A percentile compares a stretch with the other conserved stretches of the same genome.
Evolutionary conservation across 2,113 vertebrate genomes (phyloP).

Genomic region (Gopherus evgoodei): DNA sequence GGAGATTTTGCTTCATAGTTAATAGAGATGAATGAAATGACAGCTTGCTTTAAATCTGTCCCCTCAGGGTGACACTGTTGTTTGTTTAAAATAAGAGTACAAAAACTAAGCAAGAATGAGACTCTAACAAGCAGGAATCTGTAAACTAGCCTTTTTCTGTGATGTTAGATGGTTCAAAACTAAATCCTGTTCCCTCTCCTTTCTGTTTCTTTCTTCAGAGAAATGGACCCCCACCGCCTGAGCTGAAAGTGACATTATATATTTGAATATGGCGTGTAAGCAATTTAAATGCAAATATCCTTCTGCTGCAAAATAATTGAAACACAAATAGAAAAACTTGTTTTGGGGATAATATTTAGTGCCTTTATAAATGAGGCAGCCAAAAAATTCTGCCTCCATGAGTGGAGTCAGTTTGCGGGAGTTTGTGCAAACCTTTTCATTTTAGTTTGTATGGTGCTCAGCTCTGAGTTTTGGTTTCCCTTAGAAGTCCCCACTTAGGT

Average conservation of each 20-base stretch:
- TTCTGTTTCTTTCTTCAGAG: not conserved
- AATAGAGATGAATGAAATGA: not conserved
- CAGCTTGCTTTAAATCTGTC: not conserved
- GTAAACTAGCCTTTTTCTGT: not conserved
- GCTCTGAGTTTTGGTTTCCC: not conserved
- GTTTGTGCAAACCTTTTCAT: not conserved
- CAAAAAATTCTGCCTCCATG: not conserved
- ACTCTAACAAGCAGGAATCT: slow-evolving; percentile 54
- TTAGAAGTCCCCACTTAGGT: not conserved
- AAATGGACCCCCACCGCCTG: not conserved
- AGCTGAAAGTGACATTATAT: slow-evolving; percentile 51
- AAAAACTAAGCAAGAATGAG: not conserved
- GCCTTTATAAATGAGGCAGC: not conserved
- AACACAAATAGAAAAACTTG: slow-evolving; percentile 21
- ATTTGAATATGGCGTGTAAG: slow-evolving; percentile 13
- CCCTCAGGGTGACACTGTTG: accelerated
- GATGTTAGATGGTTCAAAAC: slow-evolving; percentile 43
- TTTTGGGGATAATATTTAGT: slow-evolving; percentile 47
- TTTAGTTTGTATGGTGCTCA: not conserved
- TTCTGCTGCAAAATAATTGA: slow-evolving; percentile 44
- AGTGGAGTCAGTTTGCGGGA: not conserved
- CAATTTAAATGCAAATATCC: slow-evolving; percentile 58
- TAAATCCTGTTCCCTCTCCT: slow-evolving; percentile 32
- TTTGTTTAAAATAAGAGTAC: not conserved
- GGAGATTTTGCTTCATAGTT: not conserved